Percentiles rank a stretch among this genome's conserved stretches.
These are phyloP conservation scores for Biston stratarius DNA, from an alignment of 2,888 invertebrate species.

Conservation along the genomic window DNA sequence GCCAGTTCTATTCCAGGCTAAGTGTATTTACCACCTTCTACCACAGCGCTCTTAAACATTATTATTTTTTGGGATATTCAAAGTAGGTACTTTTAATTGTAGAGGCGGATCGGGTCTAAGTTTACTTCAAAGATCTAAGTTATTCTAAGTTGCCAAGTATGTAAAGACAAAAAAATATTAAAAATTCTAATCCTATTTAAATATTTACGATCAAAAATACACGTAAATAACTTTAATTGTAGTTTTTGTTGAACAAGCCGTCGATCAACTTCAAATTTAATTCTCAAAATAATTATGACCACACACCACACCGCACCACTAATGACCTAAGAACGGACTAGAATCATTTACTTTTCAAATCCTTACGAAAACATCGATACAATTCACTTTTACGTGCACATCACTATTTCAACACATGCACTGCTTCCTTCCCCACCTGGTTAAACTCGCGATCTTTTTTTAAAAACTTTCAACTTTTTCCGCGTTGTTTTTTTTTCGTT, in stretches of 20 bases:
- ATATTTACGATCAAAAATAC: neutral
- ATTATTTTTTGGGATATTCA: too few relatives aligned
- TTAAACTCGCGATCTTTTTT: conserved; percentile 39
- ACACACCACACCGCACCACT: conserved; percentile 32
- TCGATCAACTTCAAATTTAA: conserved; percentile 18
- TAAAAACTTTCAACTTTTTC: neutral
- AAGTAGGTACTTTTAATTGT: too few relatives aligned
- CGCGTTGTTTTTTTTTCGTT: conserved; percentile 15
- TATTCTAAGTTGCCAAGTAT: too few relatives aligned
- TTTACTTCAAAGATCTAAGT: neutral
- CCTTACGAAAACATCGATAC: conserved; percentile 27
- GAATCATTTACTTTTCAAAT: neutral
- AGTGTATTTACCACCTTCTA: too few relatives aligned
- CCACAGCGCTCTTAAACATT: too few relatives aligned
- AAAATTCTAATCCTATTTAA: neutral
- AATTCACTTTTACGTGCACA: conserved; percentile 28
- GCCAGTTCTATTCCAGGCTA: too few relatives aligned
- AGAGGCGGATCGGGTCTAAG: neutral
- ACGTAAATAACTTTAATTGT: conserved; percentile 6
- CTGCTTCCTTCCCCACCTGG: conserved; percentile 40
- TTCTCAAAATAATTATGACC: conserved; percentile 39
- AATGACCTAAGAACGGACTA: conserved; percentile 22
- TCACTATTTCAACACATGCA: conserved; percentile 28
- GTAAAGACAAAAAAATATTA: too few relatives aligned
- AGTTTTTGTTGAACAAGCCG: conserved; percentile 22